Conservation (phyloP, 1,140 invertebrate species). For the Drosophila simulans region DNA sequence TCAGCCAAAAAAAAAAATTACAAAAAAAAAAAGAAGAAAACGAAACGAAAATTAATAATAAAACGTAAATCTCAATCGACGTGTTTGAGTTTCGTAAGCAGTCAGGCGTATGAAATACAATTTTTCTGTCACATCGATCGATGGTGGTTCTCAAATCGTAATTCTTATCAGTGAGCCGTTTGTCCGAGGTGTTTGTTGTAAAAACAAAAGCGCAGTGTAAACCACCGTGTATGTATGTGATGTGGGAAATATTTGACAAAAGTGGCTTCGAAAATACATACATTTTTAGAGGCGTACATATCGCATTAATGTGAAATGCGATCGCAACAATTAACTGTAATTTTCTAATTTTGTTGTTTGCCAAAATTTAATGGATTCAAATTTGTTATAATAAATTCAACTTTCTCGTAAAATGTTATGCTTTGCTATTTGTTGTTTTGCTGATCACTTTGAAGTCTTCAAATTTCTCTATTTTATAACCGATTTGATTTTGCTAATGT, state of each 20-base stretch:
- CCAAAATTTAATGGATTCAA: slow-evolving; percentile 5
- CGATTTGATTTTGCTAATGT: neutral
- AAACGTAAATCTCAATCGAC: slow-evolving; percentile 26
- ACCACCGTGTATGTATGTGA: neutral
- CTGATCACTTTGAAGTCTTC: slow-evolving; percentile 1
- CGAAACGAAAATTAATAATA: slow-evolving; percentile 22
- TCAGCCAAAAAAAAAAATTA: slow-evolving; percentile 11
- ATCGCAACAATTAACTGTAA: neutral
- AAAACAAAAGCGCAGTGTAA: slow-evolving; percentile 10
- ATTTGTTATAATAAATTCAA: slow-evolving; percentile 4
- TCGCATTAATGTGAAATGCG: neutral
- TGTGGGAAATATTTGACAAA: slow-evolving; percentile 8
- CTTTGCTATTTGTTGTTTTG: neutral
- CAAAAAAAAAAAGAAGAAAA: neutral
- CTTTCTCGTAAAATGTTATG: slow-evolving; percentile 7
- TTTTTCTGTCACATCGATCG: slow-evolving; percentile 8
- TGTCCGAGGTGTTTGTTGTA: slow-evolving; percentile 3
- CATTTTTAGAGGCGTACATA: neutral
- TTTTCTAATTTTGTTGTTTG: neutral
- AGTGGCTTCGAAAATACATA: neutral
- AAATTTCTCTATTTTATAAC: slow-evolving; percentile 8
- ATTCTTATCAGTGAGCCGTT: slow-evolving; percentile 19
- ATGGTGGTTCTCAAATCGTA: slow-evolving; percentile 10
- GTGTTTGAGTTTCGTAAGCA: slow-evolving; percentile 36
- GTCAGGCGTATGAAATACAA: slow-evolving; percentile 5